Conservation (phyloP, 2,888 invertebrate genomes). For the Dasypolia templi region DNA sequence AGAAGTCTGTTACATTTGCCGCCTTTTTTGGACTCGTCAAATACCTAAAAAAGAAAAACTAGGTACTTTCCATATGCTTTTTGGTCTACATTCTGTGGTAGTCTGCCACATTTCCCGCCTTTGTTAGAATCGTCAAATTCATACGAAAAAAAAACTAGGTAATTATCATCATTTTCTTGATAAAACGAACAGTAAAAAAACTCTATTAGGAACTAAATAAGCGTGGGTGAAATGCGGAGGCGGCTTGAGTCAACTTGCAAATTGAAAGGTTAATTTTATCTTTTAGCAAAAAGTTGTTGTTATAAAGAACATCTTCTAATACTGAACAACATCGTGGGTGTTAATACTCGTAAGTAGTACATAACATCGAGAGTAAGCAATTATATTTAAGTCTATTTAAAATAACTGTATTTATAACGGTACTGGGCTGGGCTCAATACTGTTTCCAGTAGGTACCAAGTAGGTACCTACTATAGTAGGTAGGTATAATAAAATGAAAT, state of each 20-base stretch:
- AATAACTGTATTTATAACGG: slow-evolving; percentile 39
- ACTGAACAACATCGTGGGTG: slow-evolving; percentile 17
- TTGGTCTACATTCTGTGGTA: no score
- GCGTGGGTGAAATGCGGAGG: slow-evolving; percentile 27
- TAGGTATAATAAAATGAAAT: background rate
- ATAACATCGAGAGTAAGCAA: slow-evolving; percentile 22
- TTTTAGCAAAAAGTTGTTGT: slow-evolving; percentile 19
- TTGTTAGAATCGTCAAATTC: no score
- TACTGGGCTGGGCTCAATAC: background rate
- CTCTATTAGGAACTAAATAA: background rate
- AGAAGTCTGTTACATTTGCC: no score
- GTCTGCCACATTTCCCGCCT: no score
- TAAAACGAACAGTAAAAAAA: background rate
- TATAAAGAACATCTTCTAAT: slow-evolving; percentile 1
- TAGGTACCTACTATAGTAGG: background rate
- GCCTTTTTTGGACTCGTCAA: no score
- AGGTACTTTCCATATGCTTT: no score
- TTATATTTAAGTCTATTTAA: slow-evolving; percentile 6
- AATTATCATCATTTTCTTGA: background rate
- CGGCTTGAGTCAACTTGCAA: slow-evolving; percentile 6
- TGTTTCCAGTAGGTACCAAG: background rate
- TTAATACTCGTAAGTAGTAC: slow-evolving; percentile 27
- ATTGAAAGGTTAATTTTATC: background rate
- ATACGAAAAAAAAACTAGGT: background rate
- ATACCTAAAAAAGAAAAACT: no score